phyloP scores from a whole-genome alignment of 2,113 vertebrate genomes.

The Prolemur simus region DNA sequence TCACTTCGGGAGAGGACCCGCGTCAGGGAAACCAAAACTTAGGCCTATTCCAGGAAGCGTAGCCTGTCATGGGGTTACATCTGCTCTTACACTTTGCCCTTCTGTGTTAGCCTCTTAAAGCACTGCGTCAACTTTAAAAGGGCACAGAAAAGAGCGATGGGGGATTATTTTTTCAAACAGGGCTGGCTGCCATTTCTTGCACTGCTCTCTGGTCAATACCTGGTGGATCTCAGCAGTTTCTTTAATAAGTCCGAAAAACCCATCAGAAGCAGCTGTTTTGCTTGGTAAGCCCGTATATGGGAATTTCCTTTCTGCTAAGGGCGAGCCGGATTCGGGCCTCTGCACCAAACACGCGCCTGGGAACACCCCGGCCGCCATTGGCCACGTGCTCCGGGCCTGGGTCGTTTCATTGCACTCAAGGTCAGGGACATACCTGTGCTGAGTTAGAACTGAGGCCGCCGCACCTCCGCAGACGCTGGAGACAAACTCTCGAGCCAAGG shows the following conservation, averaged over 20 bases:
- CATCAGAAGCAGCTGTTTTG: neutral
- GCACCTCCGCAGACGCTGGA: neutral
- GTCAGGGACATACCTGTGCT: neutral
- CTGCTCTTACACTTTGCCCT: slow-evolving; percentile 87
- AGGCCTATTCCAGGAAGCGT: no score
- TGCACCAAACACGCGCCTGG: neutral
- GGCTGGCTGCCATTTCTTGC: neutral
- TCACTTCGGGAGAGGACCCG: no score
- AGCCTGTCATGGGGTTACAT: no score
- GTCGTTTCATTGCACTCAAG: neutral
- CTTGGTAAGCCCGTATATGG: no score
- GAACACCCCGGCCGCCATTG: neutral
- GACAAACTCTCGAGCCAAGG: neutral
- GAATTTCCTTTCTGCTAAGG: neutral
- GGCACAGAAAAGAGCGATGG: slow-evolving; percentile 72
- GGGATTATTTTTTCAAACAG: neutral
- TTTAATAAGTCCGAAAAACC: neutral
- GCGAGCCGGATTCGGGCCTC: neutral
- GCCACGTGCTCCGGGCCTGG: neutral
- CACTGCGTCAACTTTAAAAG: slow-evolving; percentile 73
- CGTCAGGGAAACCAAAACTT: no score
- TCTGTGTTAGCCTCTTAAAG: slow-evolving; percentile 88
- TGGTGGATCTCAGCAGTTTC: neutral
- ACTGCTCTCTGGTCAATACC: no score
- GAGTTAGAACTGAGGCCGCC: neutral